A percentile compares a stretch with the other conserved stretches of the same genome.
These are phyloP conservation scores for Hymenopus coronatus DNA, from an alignment of 2,888 invertebrate species.

Conservation along the genomic window DNA sequence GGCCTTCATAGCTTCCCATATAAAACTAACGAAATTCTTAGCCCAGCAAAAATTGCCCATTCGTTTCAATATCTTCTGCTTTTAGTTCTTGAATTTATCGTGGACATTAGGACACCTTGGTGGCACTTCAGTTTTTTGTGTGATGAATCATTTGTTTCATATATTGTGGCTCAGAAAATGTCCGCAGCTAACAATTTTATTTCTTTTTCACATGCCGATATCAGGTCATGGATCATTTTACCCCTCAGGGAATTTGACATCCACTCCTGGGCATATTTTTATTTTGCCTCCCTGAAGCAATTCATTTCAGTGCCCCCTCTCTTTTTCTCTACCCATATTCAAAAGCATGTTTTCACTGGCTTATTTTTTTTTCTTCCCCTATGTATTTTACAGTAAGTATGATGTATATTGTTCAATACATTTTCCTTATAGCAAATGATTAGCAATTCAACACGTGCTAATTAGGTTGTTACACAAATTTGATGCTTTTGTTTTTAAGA, in stretches of 20 bases:
- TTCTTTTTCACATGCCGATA: neutral
- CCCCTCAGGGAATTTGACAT: neutral
- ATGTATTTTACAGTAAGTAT: neutral
- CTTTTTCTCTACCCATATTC: neutral
- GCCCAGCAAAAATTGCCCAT: no score
- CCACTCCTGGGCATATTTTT: neutral
- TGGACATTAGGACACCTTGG: neutral
- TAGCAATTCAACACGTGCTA: neutral
- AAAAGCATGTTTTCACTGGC: neutral
- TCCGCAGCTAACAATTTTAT: neutral
- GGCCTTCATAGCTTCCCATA: no score
- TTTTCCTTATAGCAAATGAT: neutral
- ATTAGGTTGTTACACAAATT: neutral
- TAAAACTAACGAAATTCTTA: no score
- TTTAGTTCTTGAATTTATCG: neutral
- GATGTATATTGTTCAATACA: neutral
- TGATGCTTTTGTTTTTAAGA: no score
- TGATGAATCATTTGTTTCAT: no score
- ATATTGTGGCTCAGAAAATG: neutral
- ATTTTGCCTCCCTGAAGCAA: neutral
- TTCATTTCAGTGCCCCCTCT: neutral
- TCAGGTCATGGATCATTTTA: neutral
- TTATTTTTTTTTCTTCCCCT: neutral
- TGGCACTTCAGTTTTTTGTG: neutral
- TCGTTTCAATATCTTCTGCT: neutral